These are phyloP conservation scores for Cyprinodon diabolis DNA, from an alignment of 2,797 vertebrate species.

Conservation along the genomic window DNA sequence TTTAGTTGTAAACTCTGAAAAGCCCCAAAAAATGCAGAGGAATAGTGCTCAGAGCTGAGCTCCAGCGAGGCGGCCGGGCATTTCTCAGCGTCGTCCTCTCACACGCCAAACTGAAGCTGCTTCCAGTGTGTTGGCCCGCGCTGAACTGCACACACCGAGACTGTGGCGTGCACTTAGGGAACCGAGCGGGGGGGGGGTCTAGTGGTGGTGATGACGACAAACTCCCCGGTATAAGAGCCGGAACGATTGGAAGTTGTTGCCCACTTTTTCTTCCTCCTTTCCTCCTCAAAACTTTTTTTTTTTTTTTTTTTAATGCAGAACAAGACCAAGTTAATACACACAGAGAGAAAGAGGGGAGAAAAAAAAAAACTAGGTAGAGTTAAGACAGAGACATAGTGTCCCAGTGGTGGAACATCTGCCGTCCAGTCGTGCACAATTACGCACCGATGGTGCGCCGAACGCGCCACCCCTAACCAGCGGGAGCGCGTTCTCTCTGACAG, in stretches of 20 bases:
- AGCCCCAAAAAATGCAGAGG: constrained; percentile 48
- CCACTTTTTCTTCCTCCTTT: constrained; percentile 21
- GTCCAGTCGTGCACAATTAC: constrained; percentile 73
- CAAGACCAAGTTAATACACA: constrained; percentile 44
- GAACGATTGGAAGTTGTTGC: constrained; percentile 66
- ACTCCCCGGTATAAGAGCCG: constrained; percentile 63
- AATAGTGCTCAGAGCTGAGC: constrained; percentile 66
- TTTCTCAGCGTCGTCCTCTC: constrained; percentile 59
- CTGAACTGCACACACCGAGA: constrained; percentile 76
- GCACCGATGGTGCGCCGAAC: constrained; percentile 59
- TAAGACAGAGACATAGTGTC: constrained; percentile 66
- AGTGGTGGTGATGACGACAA: constrained; percentile 78
- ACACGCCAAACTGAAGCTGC: constrained; percentile 69
- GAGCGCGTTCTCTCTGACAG: constrained; percentile 45
- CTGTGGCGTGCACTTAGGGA: constrained; percentile 80
- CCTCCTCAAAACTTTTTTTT: constrained; percentile 8
- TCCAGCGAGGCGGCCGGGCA: constrained; percentile 65
- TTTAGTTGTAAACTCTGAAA: constrained; percentile 62
- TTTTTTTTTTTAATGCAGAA: neutral
- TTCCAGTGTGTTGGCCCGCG: constrained; percentile 77
- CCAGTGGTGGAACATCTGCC: constrained; percentile 73
- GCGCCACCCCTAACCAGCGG: constrained; percentile 50
- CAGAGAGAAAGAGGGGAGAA: constrained; percentile 1
- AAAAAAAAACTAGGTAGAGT: constrained; percentile 43
- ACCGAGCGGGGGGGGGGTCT: constrained; percentile 55